Evolutionary conservation across 2,888 invertebrate species (phyloP).

Genomic region (Plagiodera versicolora): DNA sequence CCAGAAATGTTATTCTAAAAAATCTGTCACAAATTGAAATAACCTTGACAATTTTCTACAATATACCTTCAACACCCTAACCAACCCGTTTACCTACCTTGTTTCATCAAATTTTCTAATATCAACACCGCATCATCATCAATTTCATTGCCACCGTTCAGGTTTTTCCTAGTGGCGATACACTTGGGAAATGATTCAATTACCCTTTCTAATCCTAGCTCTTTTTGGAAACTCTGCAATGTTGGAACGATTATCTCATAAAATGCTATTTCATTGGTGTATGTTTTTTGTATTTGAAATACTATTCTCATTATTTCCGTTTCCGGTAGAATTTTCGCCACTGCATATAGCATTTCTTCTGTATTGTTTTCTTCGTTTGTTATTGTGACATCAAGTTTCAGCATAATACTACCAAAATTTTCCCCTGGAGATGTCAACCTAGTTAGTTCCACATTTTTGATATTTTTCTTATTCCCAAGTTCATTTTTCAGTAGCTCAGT

Average conservation of each 20-base stretch:
- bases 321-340: conserved; percentile 61
- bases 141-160: conserved; percentile 45
- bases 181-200: conserved; percentile 57
- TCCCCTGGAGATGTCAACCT: conserved; percentile 51
- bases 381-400: conserved; percentile 50
- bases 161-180: conserved; percentile 58
- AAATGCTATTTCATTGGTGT: conserved; percentile 59
- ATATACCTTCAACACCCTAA: no score
- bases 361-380: conserved; percentile 36
- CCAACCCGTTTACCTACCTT: conserved; percentile 46
- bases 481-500: not conserved
- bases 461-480: not conserved
- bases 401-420: conserved; percentile 63
- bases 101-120: conserved; percentile 58
- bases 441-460: not conserved
- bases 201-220: conserved; percentile 53
- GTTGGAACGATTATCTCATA: conserved; percentile 57
- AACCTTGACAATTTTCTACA: no score
- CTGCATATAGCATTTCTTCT: conserved; percentile 48
- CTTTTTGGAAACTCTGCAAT: conserved; percentile 55
- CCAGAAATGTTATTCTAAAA: no score
- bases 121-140: conserved; percentile 61
- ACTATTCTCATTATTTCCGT: conserved; percentile 56
- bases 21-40: no score
- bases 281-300: conserved; percentile 59